phyloP scores from a whole-genome alignment of 2,113 vertebrate genomes.

The Anser cygnoides region DNA sequence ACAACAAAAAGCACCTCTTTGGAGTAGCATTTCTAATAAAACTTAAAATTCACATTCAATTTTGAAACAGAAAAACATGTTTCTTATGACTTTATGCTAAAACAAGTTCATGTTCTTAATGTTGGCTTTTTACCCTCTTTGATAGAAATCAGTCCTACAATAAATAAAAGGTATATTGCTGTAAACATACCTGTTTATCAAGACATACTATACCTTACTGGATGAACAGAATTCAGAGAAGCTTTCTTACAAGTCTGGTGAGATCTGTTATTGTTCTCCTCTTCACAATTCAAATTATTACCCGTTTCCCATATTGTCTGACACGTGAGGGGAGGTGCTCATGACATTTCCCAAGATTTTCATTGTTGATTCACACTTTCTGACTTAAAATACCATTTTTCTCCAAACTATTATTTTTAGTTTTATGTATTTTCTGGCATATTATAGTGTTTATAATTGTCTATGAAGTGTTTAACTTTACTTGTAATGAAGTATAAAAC shows the following conservation, averaged over 20 bases:
- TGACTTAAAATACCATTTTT: not conserved
- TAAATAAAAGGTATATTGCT: not conserved
- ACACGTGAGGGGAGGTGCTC: rapidly evolving
- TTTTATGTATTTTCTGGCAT: not conserved
- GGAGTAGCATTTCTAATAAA: not conserved
- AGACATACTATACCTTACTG: rapidly evolving
- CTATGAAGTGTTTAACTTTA: not conserved
- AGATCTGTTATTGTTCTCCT: not conserved
- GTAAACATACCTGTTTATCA: not conserved
- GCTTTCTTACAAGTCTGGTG: not conserved
- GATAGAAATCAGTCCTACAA: not conserved
- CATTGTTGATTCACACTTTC: not conserved
- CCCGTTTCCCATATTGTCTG: not conserved
- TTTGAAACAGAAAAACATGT: not conserved
- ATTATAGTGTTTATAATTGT: not conserved
- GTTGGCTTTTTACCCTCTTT: not conserved
- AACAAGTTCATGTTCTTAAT: not conserved
- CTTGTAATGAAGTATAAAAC: not conserved
- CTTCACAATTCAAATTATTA: rapidly evolving
- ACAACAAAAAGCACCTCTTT: not conserved
- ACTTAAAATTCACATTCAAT: not conserved
- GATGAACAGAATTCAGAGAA: not conserved
- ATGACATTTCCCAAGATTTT: not conserved
- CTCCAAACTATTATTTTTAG: not conserved
- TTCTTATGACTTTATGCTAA: rapidly evolving